Evolutionary conservation across 2,113 vertebrate species (phyloP), one percentile per base, ranked within the genome.

Genomic region (Oryzias curvinotus): DNA sequence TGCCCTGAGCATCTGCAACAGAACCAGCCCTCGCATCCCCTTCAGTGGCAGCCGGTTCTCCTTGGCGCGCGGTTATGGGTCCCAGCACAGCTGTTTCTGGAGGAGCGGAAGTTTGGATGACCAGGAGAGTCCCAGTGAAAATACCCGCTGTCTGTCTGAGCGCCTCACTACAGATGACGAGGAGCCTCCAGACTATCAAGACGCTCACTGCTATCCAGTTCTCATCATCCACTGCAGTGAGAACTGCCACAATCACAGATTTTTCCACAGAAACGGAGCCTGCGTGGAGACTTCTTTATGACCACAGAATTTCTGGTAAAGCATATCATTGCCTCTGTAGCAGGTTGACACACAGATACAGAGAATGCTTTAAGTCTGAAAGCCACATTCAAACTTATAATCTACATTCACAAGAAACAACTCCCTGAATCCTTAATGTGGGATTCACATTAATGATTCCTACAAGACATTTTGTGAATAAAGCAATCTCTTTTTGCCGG

Each of bases 221-320:
- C 94, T 98, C 71, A 98, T 98, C 0, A 95, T 98, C 57, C 96
- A 98, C 85, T 95, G 96, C 75, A 97, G 94, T 0, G 96, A 98
- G 89, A 96, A 95, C 68, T 98, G 96, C 88, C 95, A 96, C 3
- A 93, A 93, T 78, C 96, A 95, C 88, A 93, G 95, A 76, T 95
- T 95, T 13, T 93, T 97, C 84, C 96, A 97, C 83, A 94, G 95
- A 77, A 96, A 97, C 0, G 91, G 95, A 75, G 96, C 96, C 79
- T 98, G 96, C 0, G 95, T 98, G 80, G 96, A 98, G 91, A 98
- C 96, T 42, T 98, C 96, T 72, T 89, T 98, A 91, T 98, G 93
- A 97, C 73, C 45, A 56, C 70, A 68, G 36, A 72, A 48, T 14
- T 19, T 14, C 57, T 47, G 47, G 7, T 7, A 44, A 58, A 58